These are phyloP conservation scores for Ridgeia piscesae DNA, from an alignment of 1,140 invertebrate species.

Conservation along the genomic window DNA sequence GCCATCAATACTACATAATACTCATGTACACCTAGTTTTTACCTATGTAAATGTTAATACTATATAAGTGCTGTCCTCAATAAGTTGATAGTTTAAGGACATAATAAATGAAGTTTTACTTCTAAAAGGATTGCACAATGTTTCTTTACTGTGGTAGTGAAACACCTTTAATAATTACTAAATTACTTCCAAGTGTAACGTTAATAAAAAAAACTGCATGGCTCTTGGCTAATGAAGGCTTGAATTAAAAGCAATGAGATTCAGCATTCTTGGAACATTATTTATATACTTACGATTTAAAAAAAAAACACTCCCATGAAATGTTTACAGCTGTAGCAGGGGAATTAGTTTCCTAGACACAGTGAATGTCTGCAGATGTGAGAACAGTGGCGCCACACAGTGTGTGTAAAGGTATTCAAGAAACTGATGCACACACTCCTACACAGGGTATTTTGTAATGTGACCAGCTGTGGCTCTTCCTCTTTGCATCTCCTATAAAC, in stretches of 20 bases:
- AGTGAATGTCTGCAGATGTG: neutral
- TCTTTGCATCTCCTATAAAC: neutral
- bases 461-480: neutral
- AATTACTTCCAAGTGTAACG: too few relatives aligned
- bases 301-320: too few relatives aligned
- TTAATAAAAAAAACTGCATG: too few relatives aligned
- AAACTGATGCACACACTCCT: neutral
- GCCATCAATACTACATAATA: neutral
- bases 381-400: neutral
- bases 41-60: neutral
- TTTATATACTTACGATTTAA: too few relatives aligned
- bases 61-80: neutral
- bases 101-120: neutral
- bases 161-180: too few relatives aligned
- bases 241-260: too few relatives aligned
- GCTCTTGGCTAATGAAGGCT: too few relatives aligned
- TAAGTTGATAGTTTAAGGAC: neutral
- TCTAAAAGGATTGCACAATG: neutral
- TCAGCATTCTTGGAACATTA: too few relatives aligned
- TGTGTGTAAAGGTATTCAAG: neutral
- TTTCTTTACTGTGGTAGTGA: neutral
- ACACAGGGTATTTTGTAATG: neutral
- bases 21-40: neutral
- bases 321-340: neutral
- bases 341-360: neutral